These are phyloP conservation scores for Cantharis flavilabris DNA, from an alignment of 2,888 invertebrate genomes.

Conservation along the genomic window DNA sequence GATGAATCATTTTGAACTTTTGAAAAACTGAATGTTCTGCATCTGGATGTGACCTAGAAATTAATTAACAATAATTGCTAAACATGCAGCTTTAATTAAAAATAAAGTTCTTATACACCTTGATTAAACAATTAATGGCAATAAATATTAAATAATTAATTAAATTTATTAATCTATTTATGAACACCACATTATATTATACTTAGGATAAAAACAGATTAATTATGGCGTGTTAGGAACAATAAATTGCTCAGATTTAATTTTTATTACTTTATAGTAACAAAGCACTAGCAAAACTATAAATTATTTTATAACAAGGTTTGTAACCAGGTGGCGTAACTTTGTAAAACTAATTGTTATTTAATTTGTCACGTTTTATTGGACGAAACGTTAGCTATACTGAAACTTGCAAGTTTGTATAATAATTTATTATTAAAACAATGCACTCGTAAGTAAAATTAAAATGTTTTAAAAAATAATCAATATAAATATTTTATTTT, in stretches of 20 bases:
- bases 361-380: neutral
- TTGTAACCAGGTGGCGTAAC: neutral
- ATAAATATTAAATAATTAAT: neutral
- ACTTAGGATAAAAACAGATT: neutral
- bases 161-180: neutral
- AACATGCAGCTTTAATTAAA: neutral
- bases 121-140: neutral
- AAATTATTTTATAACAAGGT: neutral
- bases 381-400: neutral
- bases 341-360: neutral
- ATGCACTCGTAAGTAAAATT: too few relatives aligned
- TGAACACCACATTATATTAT: neutral
- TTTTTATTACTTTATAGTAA: neutral
- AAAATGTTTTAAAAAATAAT: too few relatives aligned
- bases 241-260: neutral
- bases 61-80: neutral
- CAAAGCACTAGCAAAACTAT: neutral
- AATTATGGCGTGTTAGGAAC: neutral
- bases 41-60: neutral
- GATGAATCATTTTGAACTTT: neutral
- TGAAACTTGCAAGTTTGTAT: neutral
- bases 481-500: too few relatives aligned
- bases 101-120: neutral
- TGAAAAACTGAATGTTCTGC: neutral
- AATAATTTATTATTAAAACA: too few relatives aligned